Base-by-base conservation (phyloP, 2,113 vertebrate genomes). In the Centrocercus urophasianus region DNA sequence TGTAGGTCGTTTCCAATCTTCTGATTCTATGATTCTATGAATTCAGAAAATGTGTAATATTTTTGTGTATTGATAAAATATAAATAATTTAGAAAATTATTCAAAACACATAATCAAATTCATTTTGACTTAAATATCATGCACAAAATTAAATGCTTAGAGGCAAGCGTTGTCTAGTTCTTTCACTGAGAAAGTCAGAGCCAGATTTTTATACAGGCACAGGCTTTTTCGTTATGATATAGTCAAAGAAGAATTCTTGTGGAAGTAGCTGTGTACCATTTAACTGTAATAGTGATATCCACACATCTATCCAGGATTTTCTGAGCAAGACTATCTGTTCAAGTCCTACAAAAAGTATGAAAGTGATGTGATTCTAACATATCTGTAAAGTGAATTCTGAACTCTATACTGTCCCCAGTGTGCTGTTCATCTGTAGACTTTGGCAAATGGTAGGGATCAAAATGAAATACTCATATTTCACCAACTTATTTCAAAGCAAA, bases 331-430 rank as follows among this genome's bases (percentile, higher is more conserved):
- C 3, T 10, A 15, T 18, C 14, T 19, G 60, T 18, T 52, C 32
- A 64, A 65, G 25, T 9, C 1, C 15, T 21, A 22, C 7, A 67
- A 67, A 16, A 1, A 28, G 8, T 0, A 1, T 28, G 1, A 22
- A 52, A 38, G 16, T 50, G 32, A 65, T 60, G 6, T 25, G 4
- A 57, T 57, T 73, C 40, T 72, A 60, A 69, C 8, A 16, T 6
- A 30, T 3, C 27, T 27, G 3, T 27, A 25, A 10, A 57, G 9
- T 32, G 5, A 93, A 69, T 57, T 57, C 54, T 17, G 34, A 0
- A 0, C 5, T 88, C 19, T 43, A 79, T 56, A 36, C 20, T 40
- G 34, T 38, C 9, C 4, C 22, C 67, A 13, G 24, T 7, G 40
- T 70, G 3, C 12, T 75, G 8, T 34, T 19, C 19, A 19, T 64